Percentiles rank a stretch among this genome's conserved stretches.
Evolutionary conservation across 1,140 invertebrate genomes (phyloP).

Genomic region (Lamellibrachia luymesi): DNA sequence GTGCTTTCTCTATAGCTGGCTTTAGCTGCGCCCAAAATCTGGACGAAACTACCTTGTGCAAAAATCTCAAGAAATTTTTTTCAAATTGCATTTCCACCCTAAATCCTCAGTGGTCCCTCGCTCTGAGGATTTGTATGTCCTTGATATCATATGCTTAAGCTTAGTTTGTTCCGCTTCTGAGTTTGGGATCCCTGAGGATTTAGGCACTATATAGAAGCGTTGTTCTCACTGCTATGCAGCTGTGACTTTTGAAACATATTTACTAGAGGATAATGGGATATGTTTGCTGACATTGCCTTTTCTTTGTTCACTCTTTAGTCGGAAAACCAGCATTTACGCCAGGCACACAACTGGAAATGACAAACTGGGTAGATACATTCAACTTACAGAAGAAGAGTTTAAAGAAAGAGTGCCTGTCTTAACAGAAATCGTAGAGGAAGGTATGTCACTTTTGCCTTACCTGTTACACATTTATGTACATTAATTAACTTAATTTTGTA

Average conservation of each 20-base stretch:
- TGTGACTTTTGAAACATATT: no score
- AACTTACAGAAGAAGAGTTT: not conserved
- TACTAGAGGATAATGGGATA: not conserved
- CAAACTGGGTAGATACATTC: not conserved
- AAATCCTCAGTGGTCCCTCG: no score
- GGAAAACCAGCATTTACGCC: not conserved
- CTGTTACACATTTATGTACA: not conserved
- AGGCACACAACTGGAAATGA: not conserved
- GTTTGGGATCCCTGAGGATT: no score
- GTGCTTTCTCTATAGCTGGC: no score
- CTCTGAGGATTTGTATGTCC: no score
- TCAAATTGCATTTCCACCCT: no score
- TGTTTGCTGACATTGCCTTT: not conserved
- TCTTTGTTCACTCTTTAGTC: not conserved
- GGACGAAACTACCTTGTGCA: not conserved
- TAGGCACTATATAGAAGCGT: no score
- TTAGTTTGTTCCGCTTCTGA: no score
- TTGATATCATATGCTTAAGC: no score
- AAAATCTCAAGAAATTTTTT: not conserved
- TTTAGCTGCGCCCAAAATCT: not conserved
- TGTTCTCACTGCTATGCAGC: no score
- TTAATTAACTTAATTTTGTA: no score
- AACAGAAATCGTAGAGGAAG: not conserved
- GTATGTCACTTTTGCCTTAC: not conserved
- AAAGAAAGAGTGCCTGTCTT: not conserved